Evolutionary conservation across 1,140 invertebrate species (phyloP), one percentile per base, ranked within the genome.

Genomic region (Drusus annulatus): DNA sequence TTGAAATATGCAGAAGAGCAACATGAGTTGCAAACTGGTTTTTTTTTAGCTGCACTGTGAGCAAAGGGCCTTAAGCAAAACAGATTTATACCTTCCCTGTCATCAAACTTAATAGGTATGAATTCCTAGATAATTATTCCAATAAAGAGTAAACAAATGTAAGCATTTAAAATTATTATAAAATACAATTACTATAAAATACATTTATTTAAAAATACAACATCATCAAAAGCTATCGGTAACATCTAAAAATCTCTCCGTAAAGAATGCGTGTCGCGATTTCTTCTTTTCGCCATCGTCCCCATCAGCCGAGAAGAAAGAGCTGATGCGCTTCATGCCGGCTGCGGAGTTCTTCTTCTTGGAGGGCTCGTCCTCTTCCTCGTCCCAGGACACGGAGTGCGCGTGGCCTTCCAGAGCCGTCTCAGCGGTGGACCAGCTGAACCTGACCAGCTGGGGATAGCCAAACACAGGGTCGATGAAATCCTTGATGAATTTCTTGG

Each of bases 401-500:
- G 95, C 94, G 68, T 94, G 91, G 21, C 93, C 91, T 84, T 97
- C 92, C 13, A 99, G 84, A 68, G 97, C 93, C 45, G 93, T 93
- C 69, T 94, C 93, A 0, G 97, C 95, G 0, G 98, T 99, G 3
- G 97, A 97, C 99, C 99, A 99, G 88, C 97, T 98, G 86, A 99
- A 99, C 74, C 99, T 90, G 0, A 99, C 98, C n/a, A 99, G 90
- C 31, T 95, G 92, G 0, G 98, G 96, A 88, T 96, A 99, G 3
- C 99, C 99, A 92, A 99, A 99, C 0, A 99, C 92, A 36, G 92
- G 91, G 89, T 99, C 96, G 62, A 98, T 91, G 85, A 94, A 93
- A 2, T 95, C 91, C 0, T 90, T 85, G 54, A 99, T 90, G 90
- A 99, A 99, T 76, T 94, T 94, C 87, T 99, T 99, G 2, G 98